Conservation (phyloP, 2,797 vertebrate species). For the Argyrosomus regius region DNA sequence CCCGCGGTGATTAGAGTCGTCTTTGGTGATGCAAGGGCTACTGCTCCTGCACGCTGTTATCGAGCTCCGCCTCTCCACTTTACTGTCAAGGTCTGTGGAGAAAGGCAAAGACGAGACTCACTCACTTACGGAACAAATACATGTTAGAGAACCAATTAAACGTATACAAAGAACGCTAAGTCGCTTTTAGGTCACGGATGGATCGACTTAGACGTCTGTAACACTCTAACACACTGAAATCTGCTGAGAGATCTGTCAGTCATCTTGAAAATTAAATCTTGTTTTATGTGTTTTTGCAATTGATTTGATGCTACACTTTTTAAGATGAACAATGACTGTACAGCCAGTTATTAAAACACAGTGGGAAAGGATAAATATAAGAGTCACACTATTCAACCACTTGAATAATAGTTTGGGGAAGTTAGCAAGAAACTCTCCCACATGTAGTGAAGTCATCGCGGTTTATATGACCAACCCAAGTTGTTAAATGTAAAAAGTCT, state of each 20-base stretch:
- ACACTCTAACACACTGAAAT: not conserved
- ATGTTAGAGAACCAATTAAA: not conserved
- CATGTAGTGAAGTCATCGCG: constrained; percentile 60
- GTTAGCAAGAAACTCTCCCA: constrained; percentile 69
- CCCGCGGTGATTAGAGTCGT: constrained; percentile 85
- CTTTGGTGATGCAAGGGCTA: constrained; percentile 89
- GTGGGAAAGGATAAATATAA: constrained; percentile 27
- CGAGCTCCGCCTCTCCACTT: constrained; percentile 85
- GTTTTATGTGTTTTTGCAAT: not conserved
- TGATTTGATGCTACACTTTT: not conserved
- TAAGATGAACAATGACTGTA: not conserved
- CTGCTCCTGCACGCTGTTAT: constrained; percentile 81
- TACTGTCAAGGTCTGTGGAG: constrained; percentile 89
- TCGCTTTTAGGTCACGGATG: not conserved
- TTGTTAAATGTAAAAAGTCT: constrained; percentile 49
- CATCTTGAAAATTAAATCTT: not conserved
- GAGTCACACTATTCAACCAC: constrained; percentile 44
- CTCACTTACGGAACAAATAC: constrained; percentile 9
- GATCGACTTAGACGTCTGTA: not conserved
- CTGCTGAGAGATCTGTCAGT: not conserved
- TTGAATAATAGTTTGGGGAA: constrained; percentile 63
- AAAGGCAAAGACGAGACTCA: constrained; percentile 30
- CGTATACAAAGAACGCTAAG: not conserved
- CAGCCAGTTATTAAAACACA: not conserved
- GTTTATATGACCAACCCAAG: constrained; percentile 50